Conservation (phyloP, 2,113 vertebrate species). For the Odontesthes bonariensis region DNA sequence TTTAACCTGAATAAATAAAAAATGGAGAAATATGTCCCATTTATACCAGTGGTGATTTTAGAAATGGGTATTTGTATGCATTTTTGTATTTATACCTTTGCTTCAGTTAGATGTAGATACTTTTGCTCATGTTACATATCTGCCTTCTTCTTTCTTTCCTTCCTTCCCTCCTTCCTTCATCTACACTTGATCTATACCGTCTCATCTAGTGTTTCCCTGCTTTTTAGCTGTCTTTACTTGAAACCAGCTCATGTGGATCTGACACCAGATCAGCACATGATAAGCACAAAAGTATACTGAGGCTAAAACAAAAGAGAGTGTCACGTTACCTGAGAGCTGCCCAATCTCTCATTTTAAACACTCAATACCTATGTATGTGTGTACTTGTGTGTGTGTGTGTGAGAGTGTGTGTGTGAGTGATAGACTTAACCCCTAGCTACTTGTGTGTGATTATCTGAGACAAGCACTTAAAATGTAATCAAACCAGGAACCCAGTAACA, state of each 20-base stretch:
- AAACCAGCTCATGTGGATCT: conserved; percentile 53
- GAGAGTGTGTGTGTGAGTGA: conserved; percentile 12
- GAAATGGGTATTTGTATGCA: too few relatives aligned
- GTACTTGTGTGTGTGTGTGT: background rate
- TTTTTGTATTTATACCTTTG: too few relatives aligned
- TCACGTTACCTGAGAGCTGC: conserved; percentile 37
- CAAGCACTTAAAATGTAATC: conserved; percentile 21
- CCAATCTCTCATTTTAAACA: background rate
- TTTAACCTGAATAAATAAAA: too few relatives aligned
- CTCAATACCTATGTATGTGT: background rate
- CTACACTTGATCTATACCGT: background rate
- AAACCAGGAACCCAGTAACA: conserved; percentile 19
- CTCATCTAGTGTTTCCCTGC: conserved; percentile 41
- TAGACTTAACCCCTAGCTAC: conserved; percentile 16
- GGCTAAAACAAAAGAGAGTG: conserved; percentile 30
- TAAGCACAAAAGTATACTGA: background rate
- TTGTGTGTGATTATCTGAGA: conserved; percentile 21
- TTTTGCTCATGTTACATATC: too few relatives aligned
- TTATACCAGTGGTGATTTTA: too few relatives aligned
- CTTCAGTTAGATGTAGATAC: too few relatives aligned
- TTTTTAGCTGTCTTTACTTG: conserved; percentile 36
- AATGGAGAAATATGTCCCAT: too few relatives aligned
- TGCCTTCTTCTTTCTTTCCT: conserved; percentile 2
- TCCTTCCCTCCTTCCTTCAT: background rate
- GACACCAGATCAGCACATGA: conserved; percentile 63